Percentiles rank a stretch among this genome's conserved stretches.
Conservation (phyloP, 2,888 invertebrate species). For the Platycnemis pennipes region DNA sequence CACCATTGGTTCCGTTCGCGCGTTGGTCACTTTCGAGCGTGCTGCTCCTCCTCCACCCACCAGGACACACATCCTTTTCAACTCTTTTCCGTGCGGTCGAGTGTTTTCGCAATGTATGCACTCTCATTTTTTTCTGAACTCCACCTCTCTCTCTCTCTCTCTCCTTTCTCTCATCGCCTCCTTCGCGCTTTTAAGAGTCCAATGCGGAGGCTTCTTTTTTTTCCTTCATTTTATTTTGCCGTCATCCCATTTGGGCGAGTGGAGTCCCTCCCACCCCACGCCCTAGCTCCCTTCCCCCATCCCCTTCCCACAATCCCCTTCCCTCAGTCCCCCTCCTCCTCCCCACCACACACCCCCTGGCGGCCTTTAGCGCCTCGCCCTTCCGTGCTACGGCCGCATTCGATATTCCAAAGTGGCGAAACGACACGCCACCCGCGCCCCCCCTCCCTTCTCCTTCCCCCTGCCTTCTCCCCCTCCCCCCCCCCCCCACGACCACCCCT, state of each 20-base stretch:
- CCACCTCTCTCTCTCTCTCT: too few relatives aligned
- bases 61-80: not conserved
- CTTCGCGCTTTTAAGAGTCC: not conserved
- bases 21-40: too few relatives aligned
- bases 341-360: not conserved
- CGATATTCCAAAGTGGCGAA: not conserved
- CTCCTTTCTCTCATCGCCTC: not conserved
- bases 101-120: not conserved
- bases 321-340: not conserved
- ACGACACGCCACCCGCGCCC: not conserved
- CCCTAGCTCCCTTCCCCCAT: not conserved
- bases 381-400: not conserved
- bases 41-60: not conserved
- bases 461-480: not conserved
- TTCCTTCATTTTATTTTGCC: not conserved
- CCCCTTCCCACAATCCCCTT: not conserved
- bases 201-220: not conserved
- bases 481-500: not conserved
- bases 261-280: not conserved
- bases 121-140: too few relatives aligned
- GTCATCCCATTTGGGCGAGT: not conserved
- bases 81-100: not conserved
- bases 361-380: not conserved
- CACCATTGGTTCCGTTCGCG: too few relatives aligned
- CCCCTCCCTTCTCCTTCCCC: not conserved